These are phyloP conservation scores for Myzus persicae DNA, from an alignment of 1,140 invertebrate species.

Conservation along the genomic window DNA sequence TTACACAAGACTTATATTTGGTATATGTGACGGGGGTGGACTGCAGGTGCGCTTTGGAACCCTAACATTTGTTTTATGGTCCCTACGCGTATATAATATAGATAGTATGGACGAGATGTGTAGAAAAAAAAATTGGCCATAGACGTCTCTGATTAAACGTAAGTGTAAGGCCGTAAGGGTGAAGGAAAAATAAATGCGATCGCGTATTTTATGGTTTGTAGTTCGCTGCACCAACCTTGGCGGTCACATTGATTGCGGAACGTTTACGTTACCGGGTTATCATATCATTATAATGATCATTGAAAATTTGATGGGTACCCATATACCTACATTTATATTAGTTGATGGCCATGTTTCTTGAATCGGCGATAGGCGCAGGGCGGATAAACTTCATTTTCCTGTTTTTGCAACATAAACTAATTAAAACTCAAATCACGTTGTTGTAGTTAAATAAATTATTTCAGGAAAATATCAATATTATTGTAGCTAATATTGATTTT, in stretches of 20 bases:
- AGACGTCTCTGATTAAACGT: not conserved
- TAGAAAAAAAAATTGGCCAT: not conserved
- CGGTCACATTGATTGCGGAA: not conserved
- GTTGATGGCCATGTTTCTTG: not conserved
- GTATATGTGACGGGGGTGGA: not conserved
- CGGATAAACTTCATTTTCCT: not conserved
- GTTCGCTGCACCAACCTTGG: not conserved
- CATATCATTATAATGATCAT: not conserved
- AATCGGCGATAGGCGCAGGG: not conserved
- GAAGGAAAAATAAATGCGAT: constrained; percentile 14
- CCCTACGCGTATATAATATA: no score
- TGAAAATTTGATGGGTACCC: not conserved
- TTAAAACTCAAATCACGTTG: not conserved
- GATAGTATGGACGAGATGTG: not conserved
- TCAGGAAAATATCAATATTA: not conserved
- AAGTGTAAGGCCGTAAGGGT: not conserved
- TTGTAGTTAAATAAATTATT: not conserved
- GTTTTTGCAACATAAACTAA: not conserved
- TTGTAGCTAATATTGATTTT: not conserved
- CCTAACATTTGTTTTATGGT: not conserved
- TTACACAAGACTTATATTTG: not conserved
- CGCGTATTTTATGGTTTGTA: not conserved
- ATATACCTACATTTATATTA: not conserved
- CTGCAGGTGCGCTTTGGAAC: not conserved
- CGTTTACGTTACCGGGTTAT: not conserved